phyloP scores from a whole-genome alignment of 1,140 invertebrate species.

The Aphelenchoides fujianensis region DNA sequence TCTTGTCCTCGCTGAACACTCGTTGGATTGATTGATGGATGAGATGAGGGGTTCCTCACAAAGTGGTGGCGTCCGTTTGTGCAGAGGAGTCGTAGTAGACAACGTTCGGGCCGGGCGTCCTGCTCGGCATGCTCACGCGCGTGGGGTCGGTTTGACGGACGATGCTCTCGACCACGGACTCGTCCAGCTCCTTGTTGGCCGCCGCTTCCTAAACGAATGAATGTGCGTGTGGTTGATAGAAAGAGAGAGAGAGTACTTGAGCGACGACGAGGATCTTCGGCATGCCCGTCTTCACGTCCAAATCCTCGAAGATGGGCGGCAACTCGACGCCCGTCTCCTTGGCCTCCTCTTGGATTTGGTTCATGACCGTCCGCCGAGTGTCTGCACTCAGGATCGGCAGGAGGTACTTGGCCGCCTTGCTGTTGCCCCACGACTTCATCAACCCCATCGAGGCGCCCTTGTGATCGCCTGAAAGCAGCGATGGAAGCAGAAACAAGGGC shows the following conservation, averaged over 20 bases:
- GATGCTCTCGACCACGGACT: conserved; percentile 47
- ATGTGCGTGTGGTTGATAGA: no score
- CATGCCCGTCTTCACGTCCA: conserved; percentile 58
- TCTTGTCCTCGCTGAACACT: conserved; percentile 54
- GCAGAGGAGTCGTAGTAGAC: conserved; percentile 43
- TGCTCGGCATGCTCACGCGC: conserved; percentile 23
- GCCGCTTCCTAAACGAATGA: conserved; percentile 24
- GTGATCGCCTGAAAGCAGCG: conserved; percentile 51
- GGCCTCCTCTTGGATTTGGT: conserved; percentile 59
- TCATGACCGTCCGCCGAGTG: conserved; percentile 54
- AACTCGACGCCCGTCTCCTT: conserved; percentile 59
- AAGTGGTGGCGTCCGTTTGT: conserved; percentile 52
- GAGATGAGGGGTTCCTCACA: conserved; percentile 40
- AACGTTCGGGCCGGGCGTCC: conserved; percentile 23
- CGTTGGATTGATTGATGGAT: background rate
- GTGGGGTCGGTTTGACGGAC: conserved; percentile 34
- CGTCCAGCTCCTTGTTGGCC: conserved; percentile 37
- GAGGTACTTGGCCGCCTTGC: conserved; percentile 54
- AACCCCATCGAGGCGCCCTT: conserved; percentile 59
- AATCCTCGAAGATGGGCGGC: conserved; percentile 57
- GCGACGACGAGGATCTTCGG: conserved; percentile 51
- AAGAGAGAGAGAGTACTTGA: no score
- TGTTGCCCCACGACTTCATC: conserved; percentile 60
- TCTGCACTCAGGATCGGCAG: conserved; percentile 57
- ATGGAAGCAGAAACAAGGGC: no score